These are phyloP conservation scores for Odontocolon sp. DNA, from an alignment of 2,888 invertebrate species.

Conservation along the genomic window DNA sequence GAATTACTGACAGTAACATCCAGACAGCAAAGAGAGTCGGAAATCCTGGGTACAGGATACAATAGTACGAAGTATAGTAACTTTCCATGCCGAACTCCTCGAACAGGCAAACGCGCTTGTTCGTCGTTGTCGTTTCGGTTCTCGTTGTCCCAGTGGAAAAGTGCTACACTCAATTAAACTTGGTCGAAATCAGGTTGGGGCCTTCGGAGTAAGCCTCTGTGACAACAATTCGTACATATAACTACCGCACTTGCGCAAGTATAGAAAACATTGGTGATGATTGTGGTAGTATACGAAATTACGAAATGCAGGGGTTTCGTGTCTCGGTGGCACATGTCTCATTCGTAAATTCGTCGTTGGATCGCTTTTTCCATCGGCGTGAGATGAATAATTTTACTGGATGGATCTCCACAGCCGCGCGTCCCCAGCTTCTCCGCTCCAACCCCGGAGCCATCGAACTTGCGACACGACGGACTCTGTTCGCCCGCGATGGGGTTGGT, in stretches of 20 bases:
- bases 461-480: conserved; percentile 35
- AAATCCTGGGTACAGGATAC: neutral
- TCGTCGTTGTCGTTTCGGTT: neutral
- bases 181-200: conserved; percentile 74
- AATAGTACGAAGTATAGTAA: neutral
- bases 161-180: conserved; percentile 78
- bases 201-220: conserved; percentile 59
- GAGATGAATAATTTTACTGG: conserved; percentile 73
- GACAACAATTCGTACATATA: no score
- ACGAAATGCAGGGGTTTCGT: conserved; percentile 18
- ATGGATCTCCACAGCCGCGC: conserved; percentile 49
- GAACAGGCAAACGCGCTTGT: conserved; percentile 5
- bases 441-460: conserved; percentile 34
- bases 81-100: conserved; percentile 9
- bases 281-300: neutral
- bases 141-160: conserved; percentile 64
- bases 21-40: neutral
- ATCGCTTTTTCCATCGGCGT: conserved; percentile 70
- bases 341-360: conserved; percentile 71
- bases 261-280: neutral
- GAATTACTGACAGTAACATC: no score
- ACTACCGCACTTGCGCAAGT: no score
- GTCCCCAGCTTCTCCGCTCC: conserved; percentile 1
- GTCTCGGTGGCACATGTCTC: conserved; percentile 66
- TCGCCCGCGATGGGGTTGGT: conserved; percentile 46